Base-by-base conservation (phyloP, 64 coral and sea anemone species). In the Dendrophyllia cribrosa region DNA sequence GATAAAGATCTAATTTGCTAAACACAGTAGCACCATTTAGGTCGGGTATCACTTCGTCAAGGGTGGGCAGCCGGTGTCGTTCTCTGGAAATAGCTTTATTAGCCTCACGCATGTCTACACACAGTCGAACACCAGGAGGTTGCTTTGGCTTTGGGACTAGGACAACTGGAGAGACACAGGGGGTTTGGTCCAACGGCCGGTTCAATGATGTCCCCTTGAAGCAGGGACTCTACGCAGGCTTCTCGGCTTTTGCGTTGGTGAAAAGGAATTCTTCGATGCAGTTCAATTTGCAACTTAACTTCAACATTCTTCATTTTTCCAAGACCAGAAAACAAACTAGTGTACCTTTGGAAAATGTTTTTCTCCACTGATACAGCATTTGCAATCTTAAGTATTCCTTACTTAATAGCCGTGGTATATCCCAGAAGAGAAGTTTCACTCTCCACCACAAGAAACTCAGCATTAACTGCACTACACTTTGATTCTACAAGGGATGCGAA, bases 241-340 rank as follows among this genome's bases (percentile, higher is more conserved):
- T 94, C 87, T 75, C 77, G 22, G 21, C 25, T 51, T 63, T 88
- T 88, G 26, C 68, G 9, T 59, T 60, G 45, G 51, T 74, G 86
- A 74, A 88, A 75, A 11, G 49, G 86, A 45, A 88, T 85, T 75
- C 69, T 73, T 82, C 66, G 52, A 23, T 89, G 87, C 0, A 23
- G 50, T 66, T 92, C 52, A 34, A 92, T 92, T n/a, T 92, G 80
- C 43, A 87, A 51, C 25, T 87, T 93, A 25, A 93, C 84, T 76
- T 87, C n/a, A 49, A 87, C 58, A 87, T 87, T 73, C 24, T 83
- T 87, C 83, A 92, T 83, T 60, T 85, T 85, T 83, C 89, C 89
- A n/a, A 92, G 89, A 47, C 79, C 89, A 92, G 45, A 74, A 15
- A 92, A 92, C n/a, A 92, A 68, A 69, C 17, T 61, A 70, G 47